Evolutionary conservation across 2,113 vertebrate species (phyloP).

Genomic region (Nyctibius bracteatus): DNA sequence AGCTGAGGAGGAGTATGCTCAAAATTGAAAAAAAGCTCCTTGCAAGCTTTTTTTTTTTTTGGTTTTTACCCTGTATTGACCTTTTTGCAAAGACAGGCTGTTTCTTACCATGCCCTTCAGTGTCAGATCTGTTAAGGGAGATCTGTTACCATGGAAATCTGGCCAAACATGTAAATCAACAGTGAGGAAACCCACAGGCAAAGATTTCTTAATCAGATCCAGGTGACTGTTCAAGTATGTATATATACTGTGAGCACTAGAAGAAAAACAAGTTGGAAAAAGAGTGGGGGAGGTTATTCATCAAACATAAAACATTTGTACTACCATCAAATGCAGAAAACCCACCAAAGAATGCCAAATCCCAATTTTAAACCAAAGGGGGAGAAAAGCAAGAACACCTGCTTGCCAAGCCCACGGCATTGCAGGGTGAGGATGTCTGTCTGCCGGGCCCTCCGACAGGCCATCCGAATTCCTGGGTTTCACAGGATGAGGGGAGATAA

Average conservation of each 20-base stretch:
- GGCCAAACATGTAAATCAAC: conserved; percentile 94
- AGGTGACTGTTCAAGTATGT: conserved; percentile 90
- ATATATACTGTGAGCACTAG: conserved; percentile 83
- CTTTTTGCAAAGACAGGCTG: conserved; percentile 62
- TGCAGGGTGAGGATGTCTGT: not conserved
- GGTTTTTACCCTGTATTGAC: conserved; percentile 46
- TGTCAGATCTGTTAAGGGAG: conserved; percentile 91
- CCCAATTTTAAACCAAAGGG: not conserved
- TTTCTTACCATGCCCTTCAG: conserved; percentile 94
- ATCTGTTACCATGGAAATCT: conserved; percentile 98
- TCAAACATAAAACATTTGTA: conserved; percentile 63
- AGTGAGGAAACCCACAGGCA: conserved; percentile 85
- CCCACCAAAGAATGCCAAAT: not conserved
- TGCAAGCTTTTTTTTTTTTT: not conserved
- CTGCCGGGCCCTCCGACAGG: not conserved
- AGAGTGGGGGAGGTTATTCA: conserved; percentile 51
- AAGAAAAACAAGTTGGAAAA: conserved; percentile 64
- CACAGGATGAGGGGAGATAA: not conserved
- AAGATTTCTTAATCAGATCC: conserved; percentile 77
- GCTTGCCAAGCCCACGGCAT: not conserved
- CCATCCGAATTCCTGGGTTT: not conserved
- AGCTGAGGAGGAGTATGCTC: not conserved
- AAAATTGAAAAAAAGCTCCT: conserved; percentile 25
- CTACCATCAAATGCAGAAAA: conserved; percentile 31
- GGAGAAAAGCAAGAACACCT: not conserved